phyloP scores from a whole-genome alignment of 2,113 vertebrate genomes.

The Ornithorhynchus anatinus region DNA sequence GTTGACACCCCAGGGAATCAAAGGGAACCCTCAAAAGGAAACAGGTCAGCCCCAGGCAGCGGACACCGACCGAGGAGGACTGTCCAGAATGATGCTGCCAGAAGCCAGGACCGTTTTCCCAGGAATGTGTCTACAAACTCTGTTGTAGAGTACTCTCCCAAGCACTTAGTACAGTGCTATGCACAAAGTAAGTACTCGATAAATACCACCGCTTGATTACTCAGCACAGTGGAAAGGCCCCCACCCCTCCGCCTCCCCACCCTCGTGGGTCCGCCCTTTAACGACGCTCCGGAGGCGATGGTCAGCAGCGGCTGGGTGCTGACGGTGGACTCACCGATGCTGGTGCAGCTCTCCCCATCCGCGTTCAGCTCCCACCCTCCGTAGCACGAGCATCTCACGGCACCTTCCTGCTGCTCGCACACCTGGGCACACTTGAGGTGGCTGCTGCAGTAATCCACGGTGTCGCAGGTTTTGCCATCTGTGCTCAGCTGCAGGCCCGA shows the following conservation, averaged over 20 bases:
- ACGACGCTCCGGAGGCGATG: too few relatives aligned
- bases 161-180: neutral
- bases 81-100: too few relatives aligned
- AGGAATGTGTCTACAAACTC: too few relatives aligned
- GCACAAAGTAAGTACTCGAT: neutral
- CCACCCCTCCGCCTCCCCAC: too few relatives aligned
- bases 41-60: too few relatives aligned
- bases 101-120: too few relatives aligned
- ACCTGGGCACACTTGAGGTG: conserved; percentile 95
- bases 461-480: conserved; percentile 92
- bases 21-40: too few relatives aligned
- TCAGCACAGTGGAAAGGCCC: neutral
- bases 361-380: conserved; percentile 88
- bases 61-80: too few relatives aligned
- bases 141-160: too few relatives aligned
- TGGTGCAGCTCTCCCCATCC: conserved; percentile 90
- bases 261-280: too few relatives aligned
- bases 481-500: conserved; percentile 80
- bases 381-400: conserved; percentile 95
- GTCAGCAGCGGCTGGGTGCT: too few relatives aligned
- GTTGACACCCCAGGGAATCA: too few relatives aligned
- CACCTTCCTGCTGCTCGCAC: conserved; percentile 93
- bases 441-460: conserved; percentile 88
- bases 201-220: neutral
- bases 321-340: conserved; percentile 76